These are phyloP conservation scores for Magallana ariakensis DNA, from an alignment of 1,140 invertebrate species.

Conservation along the genomic window DNA sequence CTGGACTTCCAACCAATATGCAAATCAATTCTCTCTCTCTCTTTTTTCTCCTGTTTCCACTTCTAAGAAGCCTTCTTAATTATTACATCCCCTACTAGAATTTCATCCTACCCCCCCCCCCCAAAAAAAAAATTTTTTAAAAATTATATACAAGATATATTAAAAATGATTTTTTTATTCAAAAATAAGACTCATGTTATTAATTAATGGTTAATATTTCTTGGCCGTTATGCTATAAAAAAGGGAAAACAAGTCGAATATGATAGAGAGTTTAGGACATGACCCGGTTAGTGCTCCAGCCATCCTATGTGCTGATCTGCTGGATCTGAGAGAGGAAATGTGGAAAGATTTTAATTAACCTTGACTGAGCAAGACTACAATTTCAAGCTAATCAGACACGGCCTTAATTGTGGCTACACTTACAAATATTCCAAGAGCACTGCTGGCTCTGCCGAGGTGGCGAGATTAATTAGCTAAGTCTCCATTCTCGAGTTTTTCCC, in stretches of 20 bases:
- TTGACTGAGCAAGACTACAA: conserved; percentile 35
- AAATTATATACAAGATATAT: too few relatives aligned
- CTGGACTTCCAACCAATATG: conserved; percentile 33
- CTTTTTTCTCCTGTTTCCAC: background rate
- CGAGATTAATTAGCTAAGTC: conserved; percentile 34
- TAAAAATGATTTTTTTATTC: background rate
- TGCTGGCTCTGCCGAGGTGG: conserved; percentile 17
- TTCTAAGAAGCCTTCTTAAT: background rate
- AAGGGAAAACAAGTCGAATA: background rate
- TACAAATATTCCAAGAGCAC: conserved; percentile 32
- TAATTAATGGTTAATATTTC: too few relatives aligned
- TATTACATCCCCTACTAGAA: background rate
- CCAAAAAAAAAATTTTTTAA: too few relatives aligned
- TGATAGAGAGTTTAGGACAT: background rate
- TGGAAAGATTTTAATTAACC: conserved; percentile 37
- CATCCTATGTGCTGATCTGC: conserved; percentile 1
- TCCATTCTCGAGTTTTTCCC: conserved; percentile 8
- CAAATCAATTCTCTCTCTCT: conserved; percentile 23
- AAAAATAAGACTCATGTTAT: background rate
- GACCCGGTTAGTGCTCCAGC: conserved; percentile 9
- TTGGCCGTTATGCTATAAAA: too few relatives aligned
- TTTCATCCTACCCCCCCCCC: background rate
- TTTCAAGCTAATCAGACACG: conserved; percentile 21
- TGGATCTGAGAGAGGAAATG: conserved; percentile 20
- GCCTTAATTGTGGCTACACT: conserved; percentile 35